Base-by-base conservation (phyloP, 2,797 vertebrate species). In the Eptatretus atami region DNA sequence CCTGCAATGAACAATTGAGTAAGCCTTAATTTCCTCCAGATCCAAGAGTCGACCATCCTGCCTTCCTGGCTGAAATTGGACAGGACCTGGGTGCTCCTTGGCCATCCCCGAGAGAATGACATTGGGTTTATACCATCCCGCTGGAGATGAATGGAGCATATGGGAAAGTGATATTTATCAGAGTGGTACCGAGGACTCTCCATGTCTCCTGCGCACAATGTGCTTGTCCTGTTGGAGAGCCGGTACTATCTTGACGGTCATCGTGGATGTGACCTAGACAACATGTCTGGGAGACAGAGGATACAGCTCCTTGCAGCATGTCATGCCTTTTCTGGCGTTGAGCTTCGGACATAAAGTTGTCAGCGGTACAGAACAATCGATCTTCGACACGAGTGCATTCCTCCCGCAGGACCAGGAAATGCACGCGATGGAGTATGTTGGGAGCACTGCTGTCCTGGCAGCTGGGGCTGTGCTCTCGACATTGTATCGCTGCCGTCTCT, bases 51-150 rank as follows among this genome's bases (percentile, higher is more conserved):
- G 31, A 44, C 31, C 31, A 44, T 44, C 31, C 31, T 94, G 53
- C 92, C 92, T 1, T 71, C 75, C 60, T 98, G 92, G 92, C 72
- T 98, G 66, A 80, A 86, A 71, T 93, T 86, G 87, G 79, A 94
- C 1, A 65, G 0, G 69, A 74, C 67, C 80, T 73, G 74, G 65
- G 72, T 73, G 63, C 73, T 98, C 66, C 80, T 80, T 73, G 92
- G 90, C 67, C 79, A 95, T 10, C 92, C 92, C 44, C 71, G 95
- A 57, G 86, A 93, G 53, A 79, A 79, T 0, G 87, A 98, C 72
- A 86, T 83, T 71, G 90, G 92, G 79, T 95, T 63, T 81, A 86
- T 71, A 86, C 92, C 72, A 84, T 98, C 72, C 80, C 83, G 0
- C 80, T 84, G 52, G 77, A 75, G 53, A 73, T 76, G 63, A 68